Percentiles rank a stretch among this genome's conserved stretches.
Conservation (phyloP, 1,140 invertebrate species). For the Nebria ingens region DNA sequence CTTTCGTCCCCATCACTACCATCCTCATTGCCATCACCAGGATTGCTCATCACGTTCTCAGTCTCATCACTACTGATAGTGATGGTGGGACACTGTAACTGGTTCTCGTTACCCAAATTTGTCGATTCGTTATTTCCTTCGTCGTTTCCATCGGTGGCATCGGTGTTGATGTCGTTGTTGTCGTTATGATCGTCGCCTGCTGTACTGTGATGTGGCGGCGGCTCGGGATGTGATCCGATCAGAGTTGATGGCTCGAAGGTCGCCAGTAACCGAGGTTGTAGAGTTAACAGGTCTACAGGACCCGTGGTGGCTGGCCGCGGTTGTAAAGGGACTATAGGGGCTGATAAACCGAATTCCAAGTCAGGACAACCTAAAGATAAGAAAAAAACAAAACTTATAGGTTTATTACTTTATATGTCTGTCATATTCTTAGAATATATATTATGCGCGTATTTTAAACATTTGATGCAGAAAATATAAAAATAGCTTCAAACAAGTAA, state of each 20-base stretch:
- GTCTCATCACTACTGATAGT: slow-evolving; percentile 4
- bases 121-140: too few relatives aligned
- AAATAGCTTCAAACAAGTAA: too few relatives aligned
- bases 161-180: neutral
- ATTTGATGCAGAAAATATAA: too few relatives aligned
- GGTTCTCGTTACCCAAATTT: neutral
- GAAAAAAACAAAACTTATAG: too few relatives aligned
- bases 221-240: slow-evolving; percentile 24
- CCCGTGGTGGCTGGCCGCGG: slow-evolving; percentile 55
- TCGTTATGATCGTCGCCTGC: slow-evolving; percentile 39
- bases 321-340: slow-evolving; percentile 42
- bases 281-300: slow-evolving; percentile 48
- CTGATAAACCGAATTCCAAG: slow-evolving; percentile 25
- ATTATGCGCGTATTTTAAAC: too few relatives aligned
- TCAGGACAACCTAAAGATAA: neutral
- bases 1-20: too few relatives aligned
- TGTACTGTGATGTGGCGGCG: slow-evolving; percentile 47
- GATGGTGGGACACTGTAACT: neutral
- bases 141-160: neutral
- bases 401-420: too few relatives aligned
- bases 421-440: too few relatives aligned
- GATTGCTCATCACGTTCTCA: neutral
- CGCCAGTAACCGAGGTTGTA: slow-evolving; percentile 49
- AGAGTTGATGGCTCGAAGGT: slow-evolving; percentile 20
- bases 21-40: too few relatives aligned